Conservation (phyloP, 2,113 vertebrate genomes). For the Pteruthius melanotis region DNA sequence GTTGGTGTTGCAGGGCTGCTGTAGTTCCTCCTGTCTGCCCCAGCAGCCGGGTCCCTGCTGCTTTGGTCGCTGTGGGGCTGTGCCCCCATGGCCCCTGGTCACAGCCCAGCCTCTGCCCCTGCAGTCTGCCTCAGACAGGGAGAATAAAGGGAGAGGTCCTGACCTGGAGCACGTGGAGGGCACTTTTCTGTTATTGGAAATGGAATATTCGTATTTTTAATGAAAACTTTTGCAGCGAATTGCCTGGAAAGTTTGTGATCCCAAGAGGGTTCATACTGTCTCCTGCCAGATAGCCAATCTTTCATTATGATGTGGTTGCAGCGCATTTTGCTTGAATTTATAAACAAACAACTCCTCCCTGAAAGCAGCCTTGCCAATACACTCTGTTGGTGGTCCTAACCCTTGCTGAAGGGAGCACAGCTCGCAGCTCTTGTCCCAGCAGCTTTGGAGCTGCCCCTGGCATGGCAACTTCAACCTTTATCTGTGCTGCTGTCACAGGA, state of each 20-base stretch:
- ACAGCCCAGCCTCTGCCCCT: neutral
- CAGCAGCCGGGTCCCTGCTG: neutral
- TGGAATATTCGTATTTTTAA: neutral
- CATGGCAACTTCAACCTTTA: neutral
- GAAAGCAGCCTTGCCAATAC: neutral
- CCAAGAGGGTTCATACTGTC: neutral
- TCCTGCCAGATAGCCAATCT: neutral
- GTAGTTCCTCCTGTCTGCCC: neutral
- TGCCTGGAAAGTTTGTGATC: neutral
- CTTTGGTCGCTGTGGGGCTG: neutral
- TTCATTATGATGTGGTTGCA: neutral
- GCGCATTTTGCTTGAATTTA: neutral
- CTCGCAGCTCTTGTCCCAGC: neutral
- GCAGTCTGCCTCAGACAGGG: neutral
- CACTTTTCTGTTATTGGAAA: neutral
- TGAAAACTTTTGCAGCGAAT: neutral
- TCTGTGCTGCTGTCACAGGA: neutral
- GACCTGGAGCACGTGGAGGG: neutral
- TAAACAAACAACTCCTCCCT: slow-evolving; percentile 45
- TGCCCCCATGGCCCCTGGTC: fast-evolving
- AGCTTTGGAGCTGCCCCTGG: neutral
- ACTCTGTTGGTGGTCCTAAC: slow-evolving; percentile 19
- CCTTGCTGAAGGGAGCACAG: neutral
- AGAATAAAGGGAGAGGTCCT: neutral
- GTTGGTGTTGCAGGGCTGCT: neutral